phyloP scores from a whole-genome alignment of 2,888 invertebrate genomes.

The Hololepta plana region DNA sequence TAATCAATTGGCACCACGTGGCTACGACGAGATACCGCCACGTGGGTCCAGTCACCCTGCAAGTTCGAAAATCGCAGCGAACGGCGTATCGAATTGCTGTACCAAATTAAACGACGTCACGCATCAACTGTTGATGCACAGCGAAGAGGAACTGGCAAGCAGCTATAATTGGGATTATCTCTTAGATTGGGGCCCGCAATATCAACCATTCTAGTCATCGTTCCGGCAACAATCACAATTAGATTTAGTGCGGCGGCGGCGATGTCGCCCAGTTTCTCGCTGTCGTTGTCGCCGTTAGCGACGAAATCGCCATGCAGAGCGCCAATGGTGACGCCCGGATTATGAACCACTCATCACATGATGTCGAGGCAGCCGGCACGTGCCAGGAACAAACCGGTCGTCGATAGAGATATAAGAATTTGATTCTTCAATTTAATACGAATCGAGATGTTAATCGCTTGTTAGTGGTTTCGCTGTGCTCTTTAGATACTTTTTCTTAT shows the following conservation, averaged over 20 bases:
- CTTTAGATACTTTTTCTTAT: too few species aligned
- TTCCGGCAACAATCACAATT: too few species aligned
- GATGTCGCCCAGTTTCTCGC: conserved; percentile 90
- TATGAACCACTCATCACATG: conserved; percentile 38
- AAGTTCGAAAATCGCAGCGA: conserved; percentile 62
- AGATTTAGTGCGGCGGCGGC: too few species aligned
- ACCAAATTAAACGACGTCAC: conserved; percentile 75
- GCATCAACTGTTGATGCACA: conserved; percentile 78
- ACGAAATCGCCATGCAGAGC: conserved; percentile 89
- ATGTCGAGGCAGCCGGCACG: conserved; percentile 35
- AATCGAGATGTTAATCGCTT: too few species aligned
- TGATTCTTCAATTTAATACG: too few species aligned
- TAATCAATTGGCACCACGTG: conserved; percentile 70
- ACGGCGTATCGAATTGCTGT: conserved; percentile 84
- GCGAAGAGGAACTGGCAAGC: conserved; percentile 90
- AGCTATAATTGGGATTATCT: conserved; percentile 98
- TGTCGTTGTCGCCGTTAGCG: conserved; percentile 82
- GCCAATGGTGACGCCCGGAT: conserved; percentile 57
- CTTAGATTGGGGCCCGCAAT: conserved; percentile 92
- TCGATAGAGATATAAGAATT: conserved; percentile 30
- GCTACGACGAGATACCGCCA: conserved; percentile 80
- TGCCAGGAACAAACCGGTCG: conserved; percentile 28
- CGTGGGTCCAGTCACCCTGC: conserved; percentile 57
- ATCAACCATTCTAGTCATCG: too few species aligned
- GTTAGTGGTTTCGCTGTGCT: too few species aligned